Evolutionary conservation across 1,140 invertebrate species (phyloP).

Genomic region (Saccostrea glomerata): DNA sequence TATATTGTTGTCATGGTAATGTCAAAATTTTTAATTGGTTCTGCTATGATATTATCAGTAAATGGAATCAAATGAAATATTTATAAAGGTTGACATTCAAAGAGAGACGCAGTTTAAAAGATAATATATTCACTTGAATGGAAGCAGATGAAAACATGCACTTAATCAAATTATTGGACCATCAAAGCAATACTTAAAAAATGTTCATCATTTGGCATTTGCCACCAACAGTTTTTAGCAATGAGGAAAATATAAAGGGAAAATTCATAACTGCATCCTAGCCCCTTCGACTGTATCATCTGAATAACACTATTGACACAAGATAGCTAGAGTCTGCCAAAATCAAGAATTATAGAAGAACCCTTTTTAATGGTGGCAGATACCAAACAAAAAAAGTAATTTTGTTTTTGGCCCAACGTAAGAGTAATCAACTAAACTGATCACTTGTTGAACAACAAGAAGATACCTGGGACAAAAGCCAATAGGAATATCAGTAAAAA

Average conservation of each 20-base stretch:
- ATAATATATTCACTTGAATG: conserved; percentile 21
- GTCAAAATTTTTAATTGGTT: neutral
- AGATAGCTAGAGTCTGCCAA: neutral
- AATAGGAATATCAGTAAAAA: conserved; percentile 10
- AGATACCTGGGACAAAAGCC: conserved; percentile 1
- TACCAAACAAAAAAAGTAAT: conserved; percentile 24
- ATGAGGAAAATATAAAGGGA: neutral
- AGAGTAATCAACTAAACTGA: conserved; percentile 22
- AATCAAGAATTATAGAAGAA: neutral
- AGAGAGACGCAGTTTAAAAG: conserved; percentile 1
- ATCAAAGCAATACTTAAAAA: conserved; percentile 30
- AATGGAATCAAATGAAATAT: conserved; percentile 8
- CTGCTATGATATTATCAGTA: neutral
- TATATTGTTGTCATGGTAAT: neutral
- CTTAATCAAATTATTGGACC: conserved; percentile 10
- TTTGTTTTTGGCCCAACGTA: conserved; percentile 18
- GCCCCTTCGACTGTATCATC: neutral
- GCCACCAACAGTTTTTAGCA: conserved; percentile 11
- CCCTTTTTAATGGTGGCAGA: conserved; percentile 15
- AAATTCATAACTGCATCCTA: neutral
- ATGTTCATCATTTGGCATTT: conserved; percentile 29
- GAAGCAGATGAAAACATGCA: conserved; percentile 33
- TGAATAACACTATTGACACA: neutral
- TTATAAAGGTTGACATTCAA: conserved; percentile 10
- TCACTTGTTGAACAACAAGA: conserved; percentile 34